Conservation (phyloP, 2,113 vertebrate species). For the Numida meleagris region DNA sequence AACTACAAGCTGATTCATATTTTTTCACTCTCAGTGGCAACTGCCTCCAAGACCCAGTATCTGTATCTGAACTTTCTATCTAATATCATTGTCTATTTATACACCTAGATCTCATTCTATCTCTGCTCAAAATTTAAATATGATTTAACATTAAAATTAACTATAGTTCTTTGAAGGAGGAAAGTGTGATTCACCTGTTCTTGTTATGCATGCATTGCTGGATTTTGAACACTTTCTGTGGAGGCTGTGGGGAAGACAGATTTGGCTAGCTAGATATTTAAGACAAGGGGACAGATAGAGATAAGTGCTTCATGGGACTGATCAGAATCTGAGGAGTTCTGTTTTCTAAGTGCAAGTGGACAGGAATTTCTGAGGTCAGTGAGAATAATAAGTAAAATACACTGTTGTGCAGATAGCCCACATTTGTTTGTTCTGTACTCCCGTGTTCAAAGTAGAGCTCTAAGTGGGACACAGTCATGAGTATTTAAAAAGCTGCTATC, state of each 20-base stretch:
- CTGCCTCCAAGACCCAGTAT: neutral
- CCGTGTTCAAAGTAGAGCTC: neutral
- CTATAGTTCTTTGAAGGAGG: neutral
- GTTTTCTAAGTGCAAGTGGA: neutral
- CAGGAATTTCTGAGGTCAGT: neutral
- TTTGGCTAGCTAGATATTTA: neutral
- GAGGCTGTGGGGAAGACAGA: neutral
- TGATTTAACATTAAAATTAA: neutral
- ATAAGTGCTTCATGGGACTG: neutral
- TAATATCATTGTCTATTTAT: neutral
- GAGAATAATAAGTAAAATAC: neutral
- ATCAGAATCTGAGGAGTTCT: neutral
- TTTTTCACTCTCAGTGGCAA: neutral
- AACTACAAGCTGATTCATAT: neutral
- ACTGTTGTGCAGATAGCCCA: neutral
- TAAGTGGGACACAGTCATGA: neutral
- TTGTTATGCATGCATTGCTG: fast-evolving
- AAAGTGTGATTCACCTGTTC: neutral
- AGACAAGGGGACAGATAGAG: neutral
- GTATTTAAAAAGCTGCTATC: neutral
- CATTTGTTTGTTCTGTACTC: neutral
- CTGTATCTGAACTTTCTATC: neutral
- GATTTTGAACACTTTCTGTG: neutral
- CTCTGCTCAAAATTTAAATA: neutral
- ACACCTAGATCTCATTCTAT: neutral